Evolutionary conservation across 2,797 vertebrate species (phyloP).

Genomic region (Lates japonicus): DNA sequence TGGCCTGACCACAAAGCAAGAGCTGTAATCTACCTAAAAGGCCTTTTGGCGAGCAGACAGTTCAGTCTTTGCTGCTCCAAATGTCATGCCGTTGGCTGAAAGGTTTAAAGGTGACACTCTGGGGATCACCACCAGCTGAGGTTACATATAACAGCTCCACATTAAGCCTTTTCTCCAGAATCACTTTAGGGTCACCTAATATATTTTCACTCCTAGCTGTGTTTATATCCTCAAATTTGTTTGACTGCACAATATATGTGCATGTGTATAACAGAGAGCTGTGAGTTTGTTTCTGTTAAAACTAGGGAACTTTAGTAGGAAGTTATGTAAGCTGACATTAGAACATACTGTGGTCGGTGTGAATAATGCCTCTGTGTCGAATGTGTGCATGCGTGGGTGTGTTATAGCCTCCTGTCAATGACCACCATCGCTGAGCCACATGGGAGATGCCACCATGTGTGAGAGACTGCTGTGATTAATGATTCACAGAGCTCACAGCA

Average conservation of each 20-base stretch:
- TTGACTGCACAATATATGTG: neutral
- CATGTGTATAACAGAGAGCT: neutral
- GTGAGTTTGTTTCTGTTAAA: slow-evolving; percentile 14
- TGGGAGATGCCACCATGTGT: neutral
- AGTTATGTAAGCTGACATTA: slow-evolving; percentile 70
- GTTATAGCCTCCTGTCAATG: slow-evolving; percentile 40
- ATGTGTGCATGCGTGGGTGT: slow-evolving; percentile 9
- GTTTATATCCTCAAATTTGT: neutral
- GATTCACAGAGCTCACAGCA: neutral
- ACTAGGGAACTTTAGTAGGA: slow-evolving; percentile 6
- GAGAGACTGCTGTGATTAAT: neutral
- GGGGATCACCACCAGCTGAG: slow-evolving; percentile 14
- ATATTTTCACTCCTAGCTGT: slow-evolving; percentile 6
- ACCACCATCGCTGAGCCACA: neutral
- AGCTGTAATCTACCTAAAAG: slow-evolving; percentile 46
- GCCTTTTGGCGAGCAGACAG: slow-evolving; percentile 23
- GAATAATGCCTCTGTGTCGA: slow-evolving; percentile 69
- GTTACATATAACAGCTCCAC: neutral
- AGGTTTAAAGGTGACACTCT: slow-evolving; percentile 25
- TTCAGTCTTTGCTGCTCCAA: neutral
- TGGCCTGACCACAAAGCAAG: slow-evolving; percentile 26
- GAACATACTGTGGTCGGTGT: slow-evolving; percentile 24
- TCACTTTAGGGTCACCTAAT: neutral
- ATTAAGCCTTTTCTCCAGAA: slow-evolving; percentile 32
- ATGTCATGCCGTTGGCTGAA: slow-evolving; percentile 14